Evolutionary conservation across 2,888 invertebrate genomes (phyloP).

Genomic region (Carcina quercana): DNA sequence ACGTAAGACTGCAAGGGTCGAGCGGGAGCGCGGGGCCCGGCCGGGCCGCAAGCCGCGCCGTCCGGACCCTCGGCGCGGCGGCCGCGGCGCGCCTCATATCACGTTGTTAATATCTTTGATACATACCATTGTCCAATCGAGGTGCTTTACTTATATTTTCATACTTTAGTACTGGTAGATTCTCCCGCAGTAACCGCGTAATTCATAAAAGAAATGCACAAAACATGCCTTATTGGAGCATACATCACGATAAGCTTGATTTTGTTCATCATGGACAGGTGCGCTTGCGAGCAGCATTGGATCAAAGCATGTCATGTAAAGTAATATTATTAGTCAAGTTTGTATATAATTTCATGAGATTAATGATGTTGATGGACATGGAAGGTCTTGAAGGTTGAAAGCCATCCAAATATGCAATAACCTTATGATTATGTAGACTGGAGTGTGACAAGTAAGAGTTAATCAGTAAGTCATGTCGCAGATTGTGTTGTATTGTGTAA

Average conservation of each 20-base stretch:
- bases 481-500: conserved; percentile 72
- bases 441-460: conserved; percentile 59
- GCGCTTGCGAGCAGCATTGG: conserved; percentile 35
- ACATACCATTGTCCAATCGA: conserved; percentile 75
- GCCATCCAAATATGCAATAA: conserved; percentile 73
- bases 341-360: conserved; percentile 73
- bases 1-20: conserved; percentile 72
- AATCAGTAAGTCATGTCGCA: conserved; percentile 67
- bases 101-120: conserved; percentile 74
- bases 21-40: conserved; percentile 44
- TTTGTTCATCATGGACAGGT: conserved; percentile 38
- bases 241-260: conserved; percentile 43
- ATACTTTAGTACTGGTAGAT: conserved; percentile 75
- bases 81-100: conserved; percentile 67
- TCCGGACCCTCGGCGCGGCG: conserved; percentile 31
- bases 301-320: conserved; percentile 57
- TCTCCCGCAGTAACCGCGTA: conserved; percentile 67
- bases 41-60: conserved; percentile 41
- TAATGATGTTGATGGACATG: conserved; percentile 56
- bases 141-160: conserved; percentile 76
- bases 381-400: conserved; percentile 63
- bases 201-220: conserved; percentile 42
- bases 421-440: conserved; percentile 66
- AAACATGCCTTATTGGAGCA: conserved; percentile 34
- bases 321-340: conserved; percentile 70